Base-by-base conservation (phyloP, 1,140 invertebrate species). In the Hesperophylax magnus region DNA sequence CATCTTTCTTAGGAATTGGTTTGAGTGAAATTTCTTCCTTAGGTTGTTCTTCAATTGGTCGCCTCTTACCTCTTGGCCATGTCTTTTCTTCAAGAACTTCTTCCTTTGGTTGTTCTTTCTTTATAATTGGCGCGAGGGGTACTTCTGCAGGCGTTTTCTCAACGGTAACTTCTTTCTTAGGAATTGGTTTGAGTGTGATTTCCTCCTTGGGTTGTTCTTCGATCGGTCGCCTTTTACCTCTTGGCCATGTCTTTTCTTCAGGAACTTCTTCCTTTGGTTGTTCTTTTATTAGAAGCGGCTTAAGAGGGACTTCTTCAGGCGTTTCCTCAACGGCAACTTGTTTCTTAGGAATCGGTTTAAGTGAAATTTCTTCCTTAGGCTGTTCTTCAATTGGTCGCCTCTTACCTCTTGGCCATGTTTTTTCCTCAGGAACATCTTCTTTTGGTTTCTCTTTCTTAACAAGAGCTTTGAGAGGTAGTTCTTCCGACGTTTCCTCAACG, bases 11-110 rank as follows among this genome's bases (percentile, higher is more conserved):
- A 52, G 88, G 88, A 63, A 89, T 89, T 1, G 91, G 90, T 78
- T 92, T 92, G 1, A 92, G 84, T 52, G 86, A 84, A 5, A 90
- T 85, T 75, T 89, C 86, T 86, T 91, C 90, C 0, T 87, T 87
- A 80, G 88, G 86, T 52, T 89, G 85, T 81, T 87, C 87, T 17
- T 86, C 84, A 84, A 85, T 85, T 18, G 89, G 87, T 31, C 84
- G 84, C 3, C 86, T 85, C 78, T 90, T 90, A 9, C 86, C 86
- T 7, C 84, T 87, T 7, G 90, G 89, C 87, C 87, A 87, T 83
- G 89, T 83, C 24, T 88, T 85, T 6, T 77, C 75, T 71, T 82
- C 80, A 53, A 80, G 78, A 58, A 77, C 78, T 34, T 82, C 80
- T 53, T 86, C 81, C 8, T 81, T 72, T 39, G 78, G 78, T 52